Base-by-base conservation (phyloP, 2,797 vertebrate genomes). In the Onychomys torridus region DNA sequence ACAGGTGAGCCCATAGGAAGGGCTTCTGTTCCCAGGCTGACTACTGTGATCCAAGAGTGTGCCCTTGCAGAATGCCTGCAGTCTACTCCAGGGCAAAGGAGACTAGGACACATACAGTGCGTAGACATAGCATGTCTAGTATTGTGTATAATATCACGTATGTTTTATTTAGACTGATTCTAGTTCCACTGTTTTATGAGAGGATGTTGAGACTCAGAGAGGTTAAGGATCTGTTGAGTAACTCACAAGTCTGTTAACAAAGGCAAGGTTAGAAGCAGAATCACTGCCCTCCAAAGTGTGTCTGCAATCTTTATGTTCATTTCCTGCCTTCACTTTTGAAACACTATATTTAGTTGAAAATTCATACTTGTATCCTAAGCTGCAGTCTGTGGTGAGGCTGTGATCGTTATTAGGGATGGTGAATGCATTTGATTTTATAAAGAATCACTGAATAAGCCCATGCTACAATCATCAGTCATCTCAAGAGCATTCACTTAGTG, bases 341-440 rank as follows among this genome's bases (percentile, higher is more conserved):
- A 78, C 29, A 76, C 19, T n/a, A 25, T 40, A 40, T 69, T 40
- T 7, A 69, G 43, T 29, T 43, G n/a, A 61, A 52, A 85, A 59
- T n/a, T 78, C 23, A 73, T 46, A 78, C 27, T 61, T 40, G n/a
- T 71, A n/a, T 55, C n/a, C 5, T 37, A 69, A n/a, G 12, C 49
- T 81, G 21, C 65, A 61, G 81, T 49, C 83, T 69, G 83, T 69
- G 11, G 19, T 79, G 19, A 93, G 78, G 59, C 43, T 6, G 69
- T 32, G 81, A 5, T 29, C 19, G 1, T 71, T 71, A 63, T 90
- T 67, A 79, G 86, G 46, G 19, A 67, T 67, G 49, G 79, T 67
- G 23, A 71, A 75, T 79, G 4, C 49, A 43, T 90, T 92, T 79
- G 67, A 43, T 90, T 89, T 76, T 90, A 34, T 73, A 75, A 88